Evolutionary conservation across 2,888 invertebrate genomes (phyloP).

Genomic region (Cotesia congregata): DNA sequence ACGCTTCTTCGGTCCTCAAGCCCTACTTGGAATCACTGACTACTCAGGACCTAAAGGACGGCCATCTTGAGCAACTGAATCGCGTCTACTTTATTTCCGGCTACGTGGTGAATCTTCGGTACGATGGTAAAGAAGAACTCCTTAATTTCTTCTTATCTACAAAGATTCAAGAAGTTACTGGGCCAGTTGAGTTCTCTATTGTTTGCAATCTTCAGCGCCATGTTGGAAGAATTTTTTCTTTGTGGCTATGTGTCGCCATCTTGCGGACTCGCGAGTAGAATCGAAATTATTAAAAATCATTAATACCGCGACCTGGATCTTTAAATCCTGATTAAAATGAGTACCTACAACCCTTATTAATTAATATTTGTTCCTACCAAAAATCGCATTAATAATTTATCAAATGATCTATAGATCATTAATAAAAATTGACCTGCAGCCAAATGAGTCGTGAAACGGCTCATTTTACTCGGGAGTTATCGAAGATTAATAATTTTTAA

Average conservation of each 20-base stretch:
- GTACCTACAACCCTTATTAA: not conserved
- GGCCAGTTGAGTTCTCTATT: constrained; percentile 65
- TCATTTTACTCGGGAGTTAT: no score
- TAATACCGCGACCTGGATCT: not conserved
- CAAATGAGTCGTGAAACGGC: no score
- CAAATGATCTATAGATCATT: not conserved
- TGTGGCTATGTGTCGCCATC: constrained; percentile 63
- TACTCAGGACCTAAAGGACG: constrained; percentile 55
- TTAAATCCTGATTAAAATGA: not conserved
- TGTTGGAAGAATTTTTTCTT: constrained; percentile 62
- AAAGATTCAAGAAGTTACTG: constrained; percentile 61
- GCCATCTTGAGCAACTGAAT: constrained; percentile 62
- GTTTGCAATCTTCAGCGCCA: constrained; percentile 61
- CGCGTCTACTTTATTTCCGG: constrained; percentile 66
- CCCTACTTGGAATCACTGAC: constrained; percentile 55
- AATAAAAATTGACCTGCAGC: not conserved
- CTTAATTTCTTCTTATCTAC: constrained; percentile 60
- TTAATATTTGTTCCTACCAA: not conserved
- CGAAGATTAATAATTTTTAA: no score
- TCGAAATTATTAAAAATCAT: no score
- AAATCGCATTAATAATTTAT: not conserved
- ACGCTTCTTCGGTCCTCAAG: constrained; percentile 60
- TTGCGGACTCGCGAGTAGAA: constrained; percentile 57
- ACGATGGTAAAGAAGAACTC: constrained; percentile 56
- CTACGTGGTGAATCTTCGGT: constrained; percentile 62